phyloP scores from a whole-genome alignment of 2,888 invertebrate species.

The Epinotia brunnichana region DNA sequence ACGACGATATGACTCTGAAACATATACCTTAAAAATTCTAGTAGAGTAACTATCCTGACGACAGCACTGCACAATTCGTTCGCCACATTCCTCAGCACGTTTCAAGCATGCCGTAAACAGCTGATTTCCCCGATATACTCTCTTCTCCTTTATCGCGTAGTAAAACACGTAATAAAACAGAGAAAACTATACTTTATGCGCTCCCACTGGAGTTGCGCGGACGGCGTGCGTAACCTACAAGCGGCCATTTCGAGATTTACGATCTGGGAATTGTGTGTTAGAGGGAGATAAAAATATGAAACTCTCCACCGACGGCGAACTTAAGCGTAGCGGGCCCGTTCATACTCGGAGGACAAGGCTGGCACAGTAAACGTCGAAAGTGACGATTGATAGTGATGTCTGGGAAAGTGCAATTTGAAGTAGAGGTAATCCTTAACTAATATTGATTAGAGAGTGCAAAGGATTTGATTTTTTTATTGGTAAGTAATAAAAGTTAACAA shows the following conservation, averaged over 20 bases:
- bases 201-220: constrained; percentile 78
- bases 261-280: constrained; percentile 84
- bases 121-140: constrained; percentile 81
- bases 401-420: neutral
- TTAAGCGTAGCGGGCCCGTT: constrained; percentile 71
- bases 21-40: constrained; percentile 48
- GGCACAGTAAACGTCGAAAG: constrained; percentile 63
- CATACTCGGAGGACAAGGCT: constrained; percentile 74
- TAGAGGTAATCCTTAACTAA: neutral
- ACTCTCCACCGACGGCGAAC: constrained; percentile 77
- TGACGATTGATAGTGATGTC: constrained; percentile 48
- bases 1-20: neutral
- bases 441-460: neutral
- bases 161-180: constrained; percentile 83
- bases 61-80: constrained; percentile 75
- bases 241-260: constrained; percentile 85
- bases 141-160: constrained; percentile 80
- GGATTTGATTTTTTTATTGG: no score
- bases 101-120: constrained; percentile 83
- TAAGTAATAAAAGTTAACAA: no score
- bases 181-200: constrained; percentile 83
- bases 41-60: constrained; percentile 70
- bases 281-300: constrained; percentile 81
- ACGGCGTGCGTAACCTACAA: constrained; percentile 84
- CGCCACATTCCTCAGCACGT: constrained; percentile 83